phyloP scores from a whole-genome alignment of 2,888 invertebrate species.

The Oasisia sp. region DNA sequence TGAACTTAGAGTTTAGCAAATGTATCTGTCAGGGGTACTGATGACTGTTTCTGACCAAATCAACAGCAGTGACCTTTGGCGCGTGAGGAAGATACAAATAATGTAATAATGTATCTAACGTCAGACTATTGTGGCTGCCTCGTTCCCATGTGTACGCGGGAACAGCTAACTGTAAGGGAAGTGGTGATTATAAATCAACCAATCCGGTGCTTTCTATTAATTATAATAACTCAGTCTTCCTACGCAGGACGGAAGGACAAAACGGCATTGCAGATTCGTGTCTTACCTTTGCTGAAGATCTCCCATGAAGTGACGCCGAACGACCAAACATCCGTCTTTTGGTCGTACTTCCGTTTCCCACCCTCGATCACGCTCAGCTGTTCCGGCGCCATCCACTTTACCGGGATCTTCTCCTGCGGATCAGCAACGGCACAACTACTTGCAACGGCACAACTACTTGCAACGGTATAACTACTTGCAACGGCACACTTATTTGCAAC shows the following conservation, averaged over 20 bases:
- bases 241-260: not conserved
- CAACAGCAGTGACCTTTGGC: too few relatives aligned
- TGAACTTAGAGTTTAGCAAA: too few relatives aligned
- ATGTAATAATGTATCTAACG: too few relatives aligned
- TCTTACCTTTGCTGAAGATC: slow-evolving; percentile 31
- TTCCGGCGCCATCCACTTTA: slow-evolving; percentile 31
- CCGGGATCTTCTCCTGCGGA: slow-evolving; percentile 25
- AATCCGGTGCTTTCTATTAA: too few relatives aligned
- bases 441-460: not conserved
- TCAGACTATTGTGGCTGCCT: too few relatives aligned
- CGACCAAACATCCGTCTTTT: slow-evolving; percentile 30
- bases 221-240: too few relatives aligned
- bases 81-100: too few relatives aligned
- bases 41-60: not conserved
- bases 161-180: too few relatives aligned
- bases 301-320: slow-evolving; percentile 33
- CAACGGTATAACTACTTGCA: not conserved
- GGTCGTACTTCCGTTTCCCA: slow-evolving; percentile 19
- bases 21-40: too few relatives aligned
- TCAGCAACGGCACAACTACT: not conserved
- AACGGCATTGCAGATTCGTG: not conserved
- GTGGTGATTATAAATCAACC: too few relatives aligned
- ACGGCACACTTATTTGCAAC: not conserved
- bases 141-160: too few relatives aligned
- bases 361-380: not conserved